Evolutionary conservation across 2,888 invertebrate genomes (phyloP).

Genomic region (Entomobrya multifasciata): DNA sequence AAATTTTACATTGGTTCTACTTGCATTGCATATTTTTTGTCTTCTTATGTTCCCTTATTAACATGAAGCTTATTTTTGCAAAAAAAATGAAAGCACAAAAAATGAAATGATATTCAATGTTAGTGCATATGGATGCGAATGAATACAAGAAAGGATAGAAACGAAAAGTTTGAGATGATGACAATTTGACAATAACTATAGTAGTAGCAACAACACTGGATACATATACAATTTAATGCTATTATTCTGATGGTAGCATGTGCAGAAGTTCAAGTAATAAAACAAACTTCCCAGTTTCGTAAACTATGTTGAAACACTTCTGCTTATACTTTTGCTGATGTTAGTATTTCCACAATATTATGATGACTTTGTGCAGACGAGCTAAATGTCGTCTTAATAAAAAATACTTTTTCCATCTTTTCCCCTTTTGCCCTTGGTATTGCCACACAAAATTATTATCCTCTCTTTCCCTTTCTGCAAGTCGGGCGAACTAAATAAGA

Average conservation of each 20-base stretch:
- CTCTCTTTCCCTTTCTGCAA: conserved; percentile 10
- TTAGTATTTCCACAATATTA: conserved; percentile 11
- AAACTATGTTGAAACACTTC: no score
- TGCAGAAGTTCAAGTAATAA: no score
- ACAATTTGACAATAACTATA: no score
- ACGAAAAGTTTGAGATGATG: neutral
- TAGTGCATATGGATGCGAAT: neutral
- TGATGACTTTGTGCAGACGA: neutral
- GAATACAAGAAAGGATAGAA: neutral
- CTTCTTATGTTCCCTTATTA: conserved; percentile 1
- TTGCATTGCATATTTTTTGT: no score
- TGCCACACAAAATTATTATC: conserved; percentile 29
- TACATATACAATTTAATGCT: no score
- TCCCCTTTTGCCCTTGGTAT: conserved; percentile 5
- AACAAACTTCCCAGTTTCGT: no score
- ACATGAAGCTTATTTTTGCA: conserved; percentile 14
- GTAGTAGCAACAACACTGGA: neutral
- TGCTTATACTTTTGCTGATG: no score
- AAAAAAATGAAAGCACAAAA: neutral
- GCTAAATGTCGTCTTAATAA: neutral
- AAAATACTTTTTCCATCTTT: conserved; percentile 21
- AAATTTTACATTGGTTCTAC: no score
- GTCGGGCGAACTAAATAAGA: conserved; percentile 57
- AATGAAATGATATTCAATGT: neutral
- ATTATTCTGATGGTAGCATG: no score